Percentiles rank a stretch among this genome's conserved stretches.
Conservation (phyloP, 2,888 invertebrate genomes). For the Baccha elongata region DNA sequence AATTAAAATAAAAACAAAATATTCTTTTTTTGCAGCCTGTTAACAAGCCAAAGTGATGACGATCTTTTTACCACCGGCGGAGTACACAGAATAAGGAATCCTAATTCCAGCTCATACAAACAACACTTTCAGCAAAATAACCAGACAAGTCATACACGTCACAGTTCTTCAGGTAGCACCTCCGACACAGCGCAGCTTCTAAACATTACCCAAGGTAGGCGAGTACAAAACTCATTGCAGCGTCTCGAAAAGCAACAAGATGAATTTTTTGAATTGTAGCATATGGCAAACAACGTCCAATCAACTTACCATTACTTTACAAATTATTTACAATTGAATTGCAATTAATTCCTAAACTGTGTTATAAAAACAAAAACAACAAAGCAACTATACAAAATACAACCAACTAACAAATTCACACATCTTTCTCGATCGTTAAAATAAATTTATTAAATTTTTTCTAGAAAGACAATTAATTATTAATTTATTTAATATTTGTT, state of each 20-base stretch:
- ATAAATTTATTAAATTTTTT: constrained; percentile 12
- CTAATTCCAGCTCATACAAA: constrained; percentile 79
- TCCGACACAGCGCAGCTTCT: constrained; percentile 82
- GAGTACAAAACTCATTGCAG: constrained; percentile 90
- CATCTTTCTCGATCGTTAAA: constrained; percentile 13
- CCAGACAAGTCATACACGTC: constrained; percentile 78
- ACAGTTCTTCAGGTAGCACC: constrained; percentile 84
- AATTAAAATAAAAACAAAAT: not conserved
- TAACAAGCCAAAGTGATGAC: constrained; percentile 80
- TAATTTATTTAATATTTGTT: constrained; percentile 4
- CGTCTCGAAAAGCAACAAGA: constrained; percentile 93
- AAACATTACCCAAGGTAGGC: constrained; percentile 90
- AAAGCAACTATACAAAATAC: constrained; percentile 30
- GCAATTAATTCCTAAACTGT: constrained; percentile 71
- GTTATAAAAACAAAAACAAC: constrained; percentile 43
- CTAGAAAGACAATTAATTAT: not conserved
- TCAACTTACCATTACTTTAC: constrained; percentile 59
- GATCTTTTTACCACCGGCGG: constrained; percentile 79
- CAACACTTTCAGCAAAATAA: constrained; percentile 77
- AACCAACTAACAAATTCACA: constrained; percentile 29
- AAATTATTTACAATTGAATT: constrained; percentile 72
- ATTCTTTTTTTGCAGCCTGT: constrained; percentile 75
- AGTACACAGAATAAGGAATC: constrained; percentile 77
- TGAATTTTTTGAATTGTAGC: constrained; percentile 96
- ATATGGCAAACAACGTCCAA: constrained; percentile 77